Base-by-base conservation (phyloP, 2,888 invertebrate genomes). In the Tethea ocularis region DNA sequence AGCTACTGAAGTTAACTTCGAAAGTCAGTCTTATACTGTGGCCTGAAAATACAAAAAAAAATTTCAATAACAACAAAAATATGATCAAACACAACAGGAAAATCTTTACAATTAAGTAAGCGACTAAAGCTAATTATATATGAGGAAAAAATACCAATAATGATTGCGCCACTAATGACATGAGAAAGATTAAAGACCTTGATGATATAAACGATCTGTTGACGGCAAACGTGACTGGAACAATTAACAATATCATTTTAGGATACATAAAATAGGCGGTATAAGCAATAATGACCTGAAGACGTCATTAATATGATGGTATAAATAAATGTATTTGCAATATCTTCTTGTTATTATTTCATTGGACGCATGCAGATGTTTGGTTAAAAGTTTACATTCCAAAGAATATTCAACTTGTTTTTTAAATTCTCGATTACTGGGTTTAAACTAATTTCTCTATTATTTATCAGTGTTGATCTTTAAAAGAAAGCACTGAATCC, bases 171-270 rank as follows among this genome's bases (percentile, higher is more conserved):
- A 6, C 41, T 46, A 46, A 46, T 46, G 46, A 46, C 17, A 46
- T 10, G 46, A 46, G 10, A 20, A 46, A n/a, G 46, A 46, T 46
- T 20, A 20, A 46, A 46, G 46, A 10, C 46, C 46, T 46, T 46
- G 46, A 54, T 56, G 51, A 10, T 46, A 46, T 46, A 20, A 46
- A 46, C 20, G n/a, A 46, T 20, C 46, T 46, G 46, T 20, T 17
- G 46, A 17, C 41, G n/a, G 17, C 41, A 41, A 46, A 46, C 10
- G n/a, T 46, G 8, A 20, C 20, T 17, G 15, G 1, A n/a, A 46
- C 20, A 41, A 41, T 46, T 8, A 7, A 46, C 15, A 46, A 46
- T 2, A 4, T 15, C 46, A 15, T 46, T 46, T 46, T 20, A 46
- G 46, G 20, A 46, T 10, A 46, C 0, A 20, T 20, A 41, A 17